Evolutionary conservation across 2,797 vertebrate species (phyloP).

Genomic region (Rhadinocentrus ornatus): DNA sequence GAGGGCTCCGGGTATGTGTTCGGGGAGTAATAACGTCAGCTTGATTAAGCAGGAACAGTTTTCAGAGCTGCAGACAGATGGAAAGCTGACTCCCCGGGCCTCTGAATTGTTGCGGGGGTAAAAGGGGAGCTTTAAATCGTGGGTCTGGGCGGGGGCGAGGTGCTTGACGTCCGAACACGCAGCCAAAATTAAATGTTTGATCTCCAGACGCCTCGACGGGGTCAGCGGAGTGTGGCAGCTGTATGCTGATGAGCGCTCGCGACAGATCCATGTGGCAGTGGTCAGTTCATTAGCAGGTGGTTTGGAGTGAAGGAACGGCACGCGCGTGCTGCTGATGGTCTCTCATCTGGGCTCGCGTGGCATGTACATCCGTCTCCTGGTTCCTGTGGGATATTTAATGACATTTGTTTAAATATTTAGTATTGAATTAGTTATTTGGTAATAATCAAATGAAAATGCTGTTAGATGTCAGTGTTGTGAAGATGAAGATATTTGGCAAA

Average conservation of each 20-base stretch:
- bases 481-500: constrained; percentile 87
- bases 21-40: constrained; percentile 78
- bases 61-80: constrained; percentile 77
- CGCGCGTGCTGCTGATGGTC: constrained; percentile 25
- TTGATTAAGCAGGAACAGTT: constrained; percentile 81
- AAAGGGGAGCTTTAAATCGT: constrained; percentile 61
- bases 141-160: constrained; percentile 22
- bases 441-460: constrained; percentile 57
- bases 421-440: neutral
- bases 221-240: constrained; percentile 81
- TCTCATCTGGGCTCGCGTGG: constrained; percentile 15
- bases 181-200: constrained; percentile 54
- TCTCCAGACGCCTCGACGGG: constrained; percentile 39
- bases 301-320: constrained; percentile 41
- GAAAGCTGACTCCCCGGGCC: constrained; percentile 58
- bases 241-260: constrained; percentile 86
- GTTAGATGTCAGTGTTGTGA: constrained; percentile 68
- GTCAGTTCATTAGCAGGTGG: constrained; percentile 58
- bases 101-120: constrained; percentile 23
- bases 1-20: constrained; percentile 49
- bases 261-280: constrained; percentile 23
- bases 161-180: constrained; percentile 3
- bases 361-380: neutral
- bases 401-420: constrained; percentile 11
- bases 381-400: neutral